These are phyloP conservation scores for Saguinus imperator DNA, from an alignment of 2,113 vertebrate species.

Conservation along the genomic window DNA sequence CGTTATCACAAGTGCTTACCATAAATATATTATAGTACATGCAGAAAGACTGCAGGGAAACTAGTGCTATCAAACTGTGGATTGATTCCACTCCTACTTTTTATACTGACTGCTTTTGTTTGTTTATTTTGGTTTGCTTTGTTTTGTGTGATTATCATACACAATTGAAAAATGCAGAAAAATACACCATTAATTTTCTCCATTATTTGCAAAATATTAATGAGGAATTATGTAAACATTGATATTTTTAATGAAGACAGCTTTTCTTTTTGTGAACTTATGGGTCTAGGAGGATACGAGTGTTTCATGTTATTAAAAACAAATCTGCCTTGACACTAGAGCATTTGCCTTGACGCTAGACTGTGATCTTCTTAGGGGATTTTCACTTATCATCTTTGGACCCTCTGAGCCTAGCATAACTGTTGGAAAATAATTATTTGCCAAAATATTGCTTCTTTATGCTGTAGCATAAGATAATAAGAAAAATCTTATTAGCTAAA, in stretches of 20 bases:
- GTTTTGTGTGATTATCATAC: slow-evolving; percentile 66
- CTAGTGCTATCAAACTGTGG: slow-evolving; percentile 50
- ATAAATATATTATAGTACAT: slow-evolving; percentile 69
- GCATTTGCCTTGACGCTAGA: not conserved
- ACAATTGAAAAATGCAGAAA: slow-evolving; percentile 62
- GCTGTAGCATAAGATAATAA: not conserved
- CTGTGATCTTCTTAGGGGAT: slow-evolving; percentile 39
- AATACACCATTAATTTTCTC: slow-evolving; percentile 70
- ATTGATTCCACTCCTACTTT: slow-evolving; percentile 56
- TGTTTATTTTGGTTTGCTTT: slow-evolving; percentile 71
- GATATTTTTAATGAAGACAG: slow-evolving; percentile 69
- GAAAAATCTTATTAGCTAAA: not conserved
- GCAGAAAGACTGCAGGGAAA: slow-evolving; percentile 61
- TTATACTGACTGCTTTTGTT: slow-evolving; percentile 61
- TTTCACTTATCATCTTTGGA: slow-evolving; percentile 50
- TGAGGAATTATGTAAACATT: slow-evolving; percentile 71
- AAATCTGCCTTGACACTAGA: slow-evolving; percentile 13
- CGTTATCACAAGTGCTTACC: slow-evolving; percentile 74
- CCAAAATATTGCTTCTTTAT: slow-evolving; percentile 33
- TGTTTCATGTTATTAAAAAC: slow-evolving; percentile 62
- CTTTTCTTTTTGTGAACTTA: slow-evolving; percentile 56
- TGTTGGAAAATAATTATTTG: not conserved
- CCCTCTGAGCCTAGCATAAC: not conserved
- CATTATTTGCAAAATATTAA: slow-evolving; percentile 71
- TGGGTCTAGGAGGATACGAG: not conserved